Base-by-base conservation (phyloP, 2,888 invertebrate species). In the Chrysolina haemoptera region DNA sequence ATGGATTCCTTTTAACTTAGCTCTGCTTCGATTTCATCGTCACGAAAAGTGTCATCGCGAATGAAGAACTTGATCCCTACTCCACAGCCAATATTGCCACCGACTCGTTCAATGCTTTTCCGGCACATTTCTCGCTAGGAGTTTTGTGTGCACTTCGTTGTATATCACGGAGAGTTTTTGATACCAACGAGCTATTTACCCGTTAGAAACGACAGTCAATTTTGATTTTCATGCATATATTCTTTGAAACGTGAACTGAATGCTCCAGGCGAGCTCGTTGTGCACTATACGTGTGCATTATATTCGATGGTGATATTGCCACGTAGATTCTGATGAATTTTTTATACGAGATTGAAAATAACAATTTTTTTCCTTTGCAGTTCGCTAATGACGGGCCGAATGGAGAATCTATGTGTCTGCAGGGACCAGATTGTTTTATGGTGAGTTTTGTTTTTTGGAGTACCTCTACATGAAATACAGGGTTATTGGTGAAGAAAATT, bases 401-500 rank as follows among this genome's bases (percentile, higher is more conserved):
- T 86, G 91, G 91, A 87, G 91, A 92, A 88, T 91, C 91, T 73
- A 91, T 91, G 85, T 93, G 92, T 88, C 89, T 92, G 87, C 92
- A 92, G 88, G 92, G 92, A 86, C 92, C 92, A 81, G 92, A 92
- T 89, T 93, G 92, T 87, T 93, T 92, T 89, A 92, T 92, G 92
- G 92, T 92, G 87, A 91, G 92, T 90, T 35, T 3, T 35, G 3
- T 35, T 35, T 8, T 27, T 5, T 3, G 5, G 1, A 5, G 5
- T 27, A 27, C 5, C 5, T 27, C 5, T 3, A 1, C n/a, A n/a
- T n/a, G n/a, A n/a, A n/a, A n/a, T n/a, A n/a, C n/a, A n/a, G n/a
- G n/a, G n/a, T n/a, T n/a, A n/a, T n/a, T n/a, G n/a, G n/a, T n/a
- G n/a, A n/a, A n/a, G n/a, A n/a, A n/a, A n/a, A n/a, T n/a, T n/a